Conservation (phyloP, 2,888 invertebrate genomes). For the Prenolepis imparis region DNA sequence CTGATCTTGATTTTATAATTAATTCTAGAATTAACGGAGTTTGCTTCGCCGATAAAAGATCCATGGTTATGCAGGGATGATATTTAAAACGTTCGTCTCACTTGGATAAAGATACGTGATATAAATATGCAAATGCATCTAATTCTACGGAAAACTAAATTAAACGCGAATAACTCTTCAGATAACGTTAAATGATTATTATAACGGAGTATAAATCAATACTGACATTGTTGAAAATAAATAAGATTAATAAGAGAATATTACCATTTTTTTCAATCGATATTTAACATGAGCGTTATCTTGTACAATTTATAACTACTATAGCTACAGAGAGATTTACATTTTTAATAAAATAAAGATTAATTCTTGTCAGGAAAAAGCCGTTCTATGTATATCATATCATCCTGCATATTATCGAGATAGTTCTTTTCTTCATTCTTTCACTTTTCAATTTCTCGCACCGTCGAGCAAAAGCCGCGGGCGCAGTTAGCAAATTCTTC, state of each 20-base stretch:
- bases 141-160: neutral
- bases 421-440: neutral
- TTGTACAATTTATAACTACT: neutral
- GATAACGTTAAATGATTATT: neutral
- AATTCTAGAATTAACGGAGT: conserved; percentile 36
- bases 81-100: neutral
- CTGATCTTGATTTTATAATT: conserved; percentile 51
- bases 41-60: conserved; percentile 3
- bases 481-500: conserved; percentile 64
- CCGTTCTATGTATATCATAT: neutral
- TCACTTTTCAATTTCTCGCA: conserved; percentile 21
- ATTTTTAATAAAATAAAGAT: neutral
- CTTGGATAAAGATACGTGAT: neutral
- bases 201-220: neutral
- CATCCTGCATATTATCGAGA: neutral
- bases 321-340: neutral
- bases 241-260: neutral
- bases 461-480: neutral
- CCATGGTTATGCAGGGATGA: neutral
- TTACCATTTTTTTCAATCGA: neutral
- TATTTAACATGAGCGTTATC: neutral
- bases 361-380: neutral
- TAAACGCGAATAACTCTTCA: neutral
- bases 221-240: neutral
- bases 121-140: neutral